Evolutionary conservation across 2,888 invertebrate species (phyloP), one percentile per base, ranked within the genome.

Genomic region (Phengaris arion): DNA sequence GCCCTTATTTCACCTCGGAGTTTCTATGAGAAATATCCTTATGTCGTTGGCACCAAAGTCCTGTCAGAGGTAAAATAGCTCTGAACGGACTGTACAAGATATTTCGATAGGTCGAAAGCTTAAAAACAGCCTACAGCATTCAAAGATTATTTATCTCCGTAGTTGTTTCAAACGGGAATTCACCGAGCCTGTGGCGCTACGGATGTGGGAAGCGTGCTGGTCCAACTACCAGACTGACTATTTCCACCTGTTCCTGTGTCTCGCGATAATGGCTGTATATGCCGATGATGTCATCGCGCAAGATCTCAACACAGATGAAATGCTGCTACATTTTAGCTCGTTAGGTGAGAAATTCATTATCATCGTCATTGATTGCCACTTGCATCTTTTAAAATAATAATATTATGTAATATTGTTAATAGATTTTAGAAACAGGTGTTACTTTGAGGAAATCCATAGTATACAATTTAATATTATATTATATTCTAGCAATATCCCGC

Each of bases 201-300:
- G 96, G 54, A 98, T 98, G 96, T 98, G 98, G 98, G 98, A 99
- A 91, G 97, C 98, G 3, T 99, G 99, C 90, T 99, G 99, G 99
- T 97, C 98, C 0, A 98, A 98, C 91, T 98, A 98, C 89, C 95
- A 98, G 85, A 99, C 99, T 0, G 98, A 98, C 87, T 98, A 98
- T 89, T 99, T 99, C 92, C 98, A 99, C 86, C 93, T 99, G 83
- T 99, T 99, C 90, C 94, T 99, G 76, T 98, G 98, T 85, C 94
- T 98, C 81, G 97, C 99, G 75, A 98, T 99, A 83, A 96, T 99
- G 79, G 97, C 97, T 64, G 97, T 98, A 52, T 99, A 99, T 86
- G 97, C 97, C 4, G 98, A 98, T 84, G 98, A 98, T 89, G 98
- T 99, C 75, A 97, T 98, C 79, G 97, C 98, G 54, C 98, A 99